Percentiles rank a stretch among this genome's conserved stretches.
Evolutionary conservation across 2,113 vertebrate genomes (phyloP).

Genomic region (Pampusana beccarii): DNA sequence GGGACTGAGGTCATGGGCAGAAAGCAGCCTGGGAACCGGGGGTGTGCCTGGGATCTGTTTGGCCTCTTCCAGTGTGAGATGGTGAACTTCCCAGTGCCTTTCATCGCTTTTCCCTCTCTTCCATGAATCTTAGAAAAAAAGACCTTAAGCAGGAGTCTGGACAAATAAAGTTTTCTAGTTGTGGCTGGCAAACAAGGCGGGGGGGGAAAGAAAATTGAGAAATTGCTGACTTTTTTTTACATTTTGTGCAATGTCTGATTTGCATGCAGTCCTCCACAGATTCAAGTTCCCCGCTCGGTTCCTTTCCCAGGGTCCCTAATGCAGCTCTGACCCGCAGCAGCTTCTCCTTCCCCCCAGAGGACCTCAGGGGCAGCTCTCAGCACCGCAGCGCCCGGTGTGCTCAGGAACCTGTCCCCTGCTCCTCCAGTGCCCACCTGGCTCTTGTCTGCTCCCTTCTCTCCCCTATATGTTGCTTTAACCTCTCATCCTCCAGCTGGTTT

Average conservation of each 20-base stretch:
- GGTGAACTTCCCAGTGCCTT: background rate
- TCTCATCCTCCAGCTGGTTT: background rate
- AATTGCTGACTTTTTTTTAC: background rate
- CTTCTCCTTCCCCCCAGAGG: background rate
- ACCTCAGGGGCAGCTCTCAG: background rate
- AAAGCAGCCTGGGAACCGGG: background rate
- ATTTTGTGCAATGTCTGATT: background rate
- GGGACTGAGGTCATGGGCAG: background rate
- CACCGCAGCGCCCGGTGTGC: accelerated
- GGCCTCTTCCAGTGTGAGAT: background rate
- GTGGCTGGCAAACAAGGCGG: background rate
- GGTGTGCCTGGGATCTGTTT: background rate
- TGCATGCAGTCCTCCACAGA: background rate
- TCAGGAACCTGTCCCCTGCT: background rate
- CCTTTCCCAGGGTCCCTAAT: background rate
- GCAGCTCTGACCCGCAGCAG: background rate
- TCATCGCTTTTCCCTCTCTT: background rate
- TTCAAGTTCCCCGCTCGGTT: accelerated
- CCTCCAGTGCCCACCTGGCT: background rate
- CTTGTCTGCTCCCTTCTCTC: background rate
- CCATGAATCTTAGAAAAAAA: background rate
- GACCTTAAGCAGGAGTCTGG: background rate
- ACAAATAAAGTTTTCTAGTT: background rate
- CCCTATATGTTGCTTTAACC: background rate
- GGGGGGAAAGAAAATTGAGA: background rate